Evolutionary conservation across 2,797 vertebrate genomes (phyloP), one percentile per base, ranked within the genome.

Genomic region (Intellagama lesueurii): DNA sequence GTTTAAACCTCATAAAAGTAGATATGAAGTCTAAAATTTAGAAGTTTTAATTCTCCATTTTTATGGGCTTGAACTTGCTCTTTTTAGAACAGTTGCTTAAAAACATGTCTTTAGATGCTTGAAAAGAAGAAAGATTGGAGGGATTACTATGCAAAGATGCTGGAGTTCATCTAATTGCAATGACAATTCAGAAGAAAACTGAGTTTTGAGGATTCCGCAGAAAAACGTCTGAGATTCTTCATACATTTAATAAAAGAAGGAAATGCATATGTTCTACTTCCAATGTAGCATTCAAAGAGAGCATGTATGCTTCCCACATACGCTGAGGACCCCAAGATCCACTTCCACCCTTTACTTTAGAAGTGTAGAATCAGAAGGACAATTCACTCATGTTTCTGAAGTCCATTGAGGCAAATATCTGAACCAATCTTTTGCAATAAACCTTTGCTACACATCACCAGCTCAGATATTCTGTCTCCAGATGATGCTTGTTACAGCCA

Each of bases 1-100:
- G 40, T 17, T 47, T 24, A 84, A 79, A 89, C 85, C 87, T 87
- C 82, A 14, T 78, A 64, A 0, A 88, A n/a, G 87, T 69, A 70
- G 47, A 85, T 81, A n/a, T 73, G 7, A 0, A 0, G 6, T 7
- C 35, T 83, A 90, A 80, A 6, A 3, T 72, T 1, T 6, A 66
- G 3, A 82, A 85, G 90, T 26, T 70, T 69, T 0, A 24, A 1
- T 1, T 56, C 6, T n/a, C 30, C 73, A 0, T 40, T 11, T 52
- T 7, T 64, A 24, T 35, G 84, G 68, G 64, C 79, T 91, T 0
- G 78, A 84, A 78, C 19, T 60, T 78, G 5, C 30, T 24, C 19
- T 28, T 87, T 87, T 70, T 28, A 72, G 4, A 12, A 73, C n/a
- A 81, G 4, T 68, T 11, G 2, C 1, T 75, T 2, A 2, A 0